These are phyloP conservation scores for Eupithecia centaureata DNA, from an alignment of 2,888 invertebrate genomes.

Conservation along the genomic window DNA sequence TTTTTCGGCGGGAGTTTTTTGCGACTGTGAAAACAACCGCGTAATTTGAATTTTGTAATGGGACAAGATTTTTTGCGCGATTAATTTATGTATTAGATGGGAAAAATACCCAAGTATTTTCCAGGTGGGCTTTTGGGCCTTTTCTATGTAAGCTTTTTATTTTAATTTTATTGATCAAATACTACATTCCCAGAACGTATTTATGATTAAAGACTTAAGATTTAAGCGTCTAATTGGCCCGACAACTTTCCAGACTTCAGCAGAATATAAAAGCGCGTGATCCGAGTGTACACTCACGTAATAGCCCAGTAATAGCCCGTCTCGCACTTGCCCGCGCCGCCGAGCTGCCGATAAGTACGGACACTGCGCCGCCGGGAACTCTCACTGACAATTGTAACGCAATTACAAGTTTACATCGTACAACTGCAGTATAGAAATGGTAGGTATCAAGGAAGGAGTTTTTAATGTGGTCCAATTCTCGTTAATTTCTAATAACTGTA, in stretches of 20 bases:
- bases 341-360: background rate
- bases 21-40: conserved; percentile 34
- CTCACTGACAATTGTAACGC: background rate
- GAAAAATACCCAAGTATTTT: background rate
- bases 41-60: conserved; percentile 36
- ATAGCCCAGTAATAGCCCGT: conserved; percentile 43
- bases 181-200: background rate
- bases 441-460: background rate
- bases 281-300: conserved; percentile 34
- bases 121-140: background rate
- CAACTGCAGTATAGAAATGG: background rate
- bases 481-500: too few species aligned
- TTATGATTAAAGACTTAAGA: too few species aligned
- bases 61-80: conserved; percentile 14
- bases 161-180: background rate
- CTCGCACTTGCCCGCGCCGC: conserved; percentile 32
- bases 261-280: conserved; percentile 9
- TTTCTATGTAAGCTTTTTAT: background rate
- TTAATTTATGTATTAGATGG: conserved; percentile 7
- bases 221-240: background rate
- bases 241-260: background rate
- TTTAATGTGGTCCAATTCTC: too few species aligned
- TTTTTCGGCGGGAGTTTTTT: conserved; percentile 28
- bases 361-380: background rate
- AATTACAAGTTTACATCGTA: background rate